Conservation (phyloP, 2,113 vertebrate genomes). For the Microtus richardsoni region DNA sequence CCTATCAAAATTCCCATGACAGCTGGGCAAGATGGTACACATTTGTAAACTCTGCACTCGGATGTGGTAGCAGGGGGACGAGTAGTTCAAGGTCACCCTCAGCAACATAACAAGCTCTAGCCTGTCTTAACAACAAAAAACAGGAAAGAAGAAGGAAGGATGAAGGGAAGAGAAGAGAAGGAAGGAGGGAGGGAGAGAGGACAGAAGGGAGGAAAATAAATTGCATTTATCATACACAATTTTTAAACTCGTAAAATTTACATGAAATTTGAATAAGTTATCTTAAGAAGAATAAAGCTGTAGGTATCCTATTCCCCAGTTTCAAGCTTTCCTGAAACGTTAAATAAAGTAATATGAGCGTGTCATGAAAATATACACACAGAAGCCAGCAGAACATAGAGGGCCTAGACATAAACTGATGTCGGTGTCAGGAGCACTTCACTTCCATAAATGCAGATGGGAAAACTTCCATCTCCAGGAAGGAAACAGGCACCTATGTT, state of each 20-base stretch:
- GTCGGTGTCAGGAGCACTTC: too few relatives aligned
- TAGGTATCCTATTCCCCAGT: neutral
- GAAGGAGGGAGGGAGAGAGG: fast-evolving
- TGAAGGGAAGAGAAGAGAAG: neutral
- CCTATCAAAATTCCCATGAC: neutral
- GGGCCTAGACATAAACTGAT: neutral
- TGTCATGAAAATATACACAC: too few relatives aligned
- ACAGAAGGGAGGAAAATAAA: neutral
- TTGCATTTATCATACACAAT: neutral
- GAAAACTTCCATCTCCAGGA: neutral
- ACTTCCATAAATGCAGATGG: neutral
- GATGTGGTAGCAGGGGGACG: neutral
- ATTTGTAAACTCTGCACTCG: neutral
- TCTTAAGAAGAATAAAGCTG: neutral
- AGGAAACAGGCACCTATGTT: too few relatives aligned
- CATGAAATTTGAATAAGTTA: neutral
- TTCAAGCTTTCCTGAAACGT: neutral
- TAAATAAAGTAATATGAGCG: neutral
- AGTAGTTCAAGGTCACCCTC: neutral
- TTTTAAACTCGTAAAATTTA: neutral
- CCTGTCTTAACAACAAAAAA: neutral
- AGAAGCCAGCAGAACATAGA: neutral
- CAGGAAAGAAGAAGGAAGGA: neutral
- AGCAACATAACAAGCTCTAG: neutral
- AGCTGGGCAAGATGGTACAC: neutral